phyloP scores from a whole-genome alignment of 2,888 invertebrate genomes.

The Psylliodes chrysocephalus region DNA sequence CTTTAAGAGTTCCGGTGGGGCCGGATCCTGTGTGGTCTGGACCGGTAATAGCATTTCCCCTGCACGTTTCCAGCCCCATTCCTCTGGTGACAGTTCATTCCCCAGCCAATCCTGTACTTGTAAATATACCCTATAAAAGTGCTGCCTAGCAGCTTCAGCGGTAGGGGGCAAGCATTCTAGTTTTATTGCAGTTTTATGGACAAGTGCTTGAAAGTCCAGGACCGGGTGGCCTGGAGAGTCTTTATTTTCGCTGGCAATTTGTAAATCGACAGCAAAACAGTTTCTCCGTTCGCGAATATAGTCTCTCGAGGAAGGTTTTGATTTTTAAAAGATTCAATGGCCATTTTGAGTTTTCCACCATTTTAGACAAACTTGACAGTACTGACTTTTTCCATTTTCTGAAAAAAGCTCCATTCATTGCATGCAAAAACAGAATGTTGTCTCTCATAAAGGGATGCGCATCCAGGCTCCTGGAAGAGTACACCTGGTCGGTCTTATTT shows the following conservation, averaged over 20 bases:
- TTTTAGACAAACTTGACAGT: too few relatives aligned
- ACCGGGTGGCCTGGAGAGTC: constrained; percentile 1
- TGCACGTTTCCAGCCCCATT: constrained; percentile 7
- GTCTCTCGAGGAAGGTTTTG: not conserved
- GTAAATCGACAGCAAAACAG: not conserved
- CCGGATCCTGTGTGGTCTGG: constrained; percentile 13
- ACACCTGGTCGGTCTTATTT: not conserved
- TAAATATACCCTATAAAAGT: constrained; percentile 12
- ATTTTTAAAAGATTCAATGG: not conserved
- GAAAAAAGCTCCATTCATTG: constrained; percentile 29
- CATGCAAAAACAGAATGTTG: constrained; percentile 26
- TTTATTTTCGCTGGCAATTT: not conserved
- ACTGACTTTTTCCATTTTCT: constrained; percentile 13
- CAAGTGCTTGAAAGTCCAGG: constrained; percentile 1
- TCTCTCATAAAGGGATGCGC: not conserved
- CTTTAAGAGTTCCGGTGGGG: constrained; percentile 16
- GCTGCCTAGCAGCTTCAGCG: constrained; percentile 14
- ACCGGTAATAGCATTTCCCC: not conserved
- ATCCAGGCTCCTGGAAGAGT: not conserved
- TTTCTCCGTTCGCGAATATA: not conserved
- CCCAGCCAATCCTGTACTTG: constrained; percentile 1
- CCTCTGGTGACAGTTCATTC: constrained; percentile 12
- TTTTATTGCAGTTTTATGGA: constrained; percentile 6
- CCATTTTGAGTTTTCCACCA: not conserved
- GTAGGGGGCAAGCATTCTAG: constrained; percentile 19